Base-by-base conservation (phyloP, 2,113 vertebrate species). In the Gallinago undulata region DNA sequence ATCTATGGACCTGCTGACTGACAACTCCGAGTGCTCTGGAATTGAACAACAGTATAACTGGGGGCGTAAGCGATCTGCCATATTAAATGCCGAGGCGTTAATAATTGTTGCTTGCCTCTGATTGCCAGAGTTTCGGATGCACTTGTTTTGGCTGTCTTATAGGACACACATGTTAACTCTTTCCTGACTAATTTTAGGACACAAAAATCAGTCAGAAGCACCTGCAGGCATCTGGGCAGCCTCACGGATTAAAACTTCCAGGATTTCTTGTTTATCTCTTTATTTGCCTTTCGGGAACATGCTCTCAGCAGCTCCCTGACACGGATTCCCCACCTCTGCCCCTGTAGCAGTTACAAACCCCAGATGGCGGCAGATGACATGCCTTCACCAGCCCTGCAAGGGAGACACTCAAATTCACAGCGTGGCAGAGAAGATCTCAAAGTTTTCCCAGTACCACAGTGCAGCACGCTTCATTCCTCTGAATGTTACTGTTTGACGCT, bases 1-100 rank as follows among this genome's bases (percentile, higher is more conserved):
- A 97, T 97, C 80, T 94, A 96, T 94, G 93, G 76, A 90, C 73
- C 90, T 39, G 81, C 94, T 87, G 88, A 92, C 30, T 78, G 97
- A 94, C 97, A 97, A 91, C 69, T 79, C 59, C 1, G 17, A 95
- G 68, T 35, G 55, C 84, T 96, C 94, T 94, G 93, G 95, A 95
- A 94, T 3, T 84, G 96, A 97, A 76, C 92, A 81, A 94, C 86
- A 72, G 9, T 76, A 21, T 47, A 85, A 76, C 73, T 47, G 95
- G 89, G 96, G 91, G 84, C 4, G 72, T 75, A 48, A 96, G 82
- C 5, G 31, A 95, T 75, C 55, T 63, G 89, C 95, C 90, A 95
- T 87, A 30, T 87, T 92, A 90, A 94, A 94, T 86, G 77, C 92
- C 21, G 74, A 96, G 91, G 94, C 55, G 86, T 95, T 95, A 72